Evolutionary conservation across 2,113 vertebrate genomes (phyloP), one percentile per base, ranked within the genome.

Genomic region (Tursiops truncatus): DNA sequence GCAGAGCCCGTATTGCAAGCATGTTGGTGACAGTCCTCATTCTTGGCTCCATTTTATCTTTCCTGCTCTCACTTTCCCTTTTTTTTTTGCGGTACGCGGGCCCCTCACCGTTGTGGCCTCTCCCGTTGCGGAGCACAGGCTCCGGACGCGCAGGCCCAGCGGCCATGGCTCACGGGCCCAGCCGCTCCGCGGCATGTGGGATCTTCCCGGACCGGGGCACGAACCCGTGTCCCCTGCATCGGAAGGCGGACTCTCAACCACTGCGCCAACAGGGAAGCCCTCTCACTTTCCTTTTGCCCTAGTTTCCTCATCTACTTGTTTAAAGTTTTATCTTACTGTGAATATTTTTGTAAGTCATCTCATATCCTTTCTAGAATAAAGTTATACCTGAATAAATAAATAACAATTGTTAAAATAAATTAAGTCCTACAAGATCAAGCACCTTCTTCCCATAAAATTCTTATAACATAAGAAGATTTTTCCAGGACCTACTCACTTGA

Each of bases 281-380:
- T n/a, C 21, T 68, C 31, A 25, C 36, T 74, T 70, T 68, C 53
- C 17, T 80, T 63, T 82, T 65, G 58, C 36, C 3, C 15, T 33
- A 6, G 14, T 90, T 76, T 84, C 17, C 60, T 76, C n/a, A 80
- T 2, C 20, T 38, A 28, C 38, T 33, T 18, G 11, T 91, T 56
- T 80, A 80, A 56, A 85, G 8, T 76, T 50, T 53, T 91, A 38
- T 58, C 44, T 81, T 58, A 38, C 7, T 79, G 14, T 36, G 41
- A 60, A 5, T 50, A 86, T 65, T 95, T 96, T 83, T 92, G 8
- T 89, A 85, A 94, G 63, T 77, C 81, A 76, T 81, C 53, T 88
- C 26, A 62, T 36, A 81, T 15, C 8, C 58, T 90, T 96, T 89
- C 58, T 74, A 79, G 70, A 28, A 91, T 70, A 94, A 95, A 36